A percentile compares a stretch with the other conserved stretches of the same genome.
Conservation (phyloP, 2,113 vertebrate species). For the Toxostoma redivivum region DNA sequence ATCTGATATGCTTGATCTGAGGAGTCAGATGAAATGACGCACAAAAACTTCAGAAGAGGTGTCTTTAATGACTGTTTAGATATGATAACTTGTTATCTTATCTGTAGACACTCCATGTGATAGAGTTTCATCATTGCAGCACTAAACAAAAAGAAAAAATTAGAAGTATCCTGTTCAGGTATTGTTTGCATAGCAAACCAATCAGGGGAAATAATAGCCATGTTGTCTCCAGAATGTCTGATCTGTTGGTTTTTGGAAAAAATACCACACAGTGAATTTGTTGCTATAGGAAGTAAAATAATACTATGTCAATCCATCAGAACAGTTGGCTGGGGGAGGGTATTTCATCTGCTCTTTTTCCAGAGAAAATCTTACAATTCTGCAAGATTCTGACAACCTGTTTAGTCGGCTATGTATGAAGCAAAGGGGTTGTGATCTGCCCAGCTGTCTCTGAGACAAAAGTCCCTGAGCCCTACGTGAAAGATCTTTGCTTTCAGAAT, state of each 20-base stretch:
- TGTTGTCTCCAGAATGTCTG: background rate
- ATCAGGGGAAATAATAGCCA: background rate
- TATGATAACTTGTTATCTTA: background rate
- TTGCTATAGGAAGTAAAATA: conserved; percentile 31
- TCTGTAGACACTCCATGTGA: background rate
- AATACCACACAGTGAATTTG: background rate
- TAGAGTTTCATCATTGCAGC: background rate
- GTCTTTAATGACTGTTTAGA: background rate
- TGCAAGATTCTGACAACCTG: conserved; percentile 31
- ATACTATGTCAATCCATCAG: background rate
- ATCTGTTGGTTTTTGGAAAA: background rate
- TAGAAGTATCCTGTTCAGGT: background rate
- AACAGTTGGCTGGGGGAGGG: conserved; percentile 36
- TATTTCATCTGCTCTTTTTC: background rate
- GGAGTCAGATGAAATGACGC: background rate
- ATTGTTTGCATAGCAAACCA: background rate
- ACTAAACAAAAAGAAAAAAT: background rate
- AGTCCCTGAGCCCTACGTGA: background rate
- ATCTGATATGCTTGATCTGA: background rate
- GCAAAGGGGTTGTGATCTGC: background rate
- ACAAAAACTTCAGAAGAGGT: background rate
- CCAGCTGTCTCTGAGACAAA: conserved; percentile 33
- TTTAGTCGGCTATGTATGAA: background rate
- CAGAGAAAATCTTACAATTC: conserved; percentile 23
- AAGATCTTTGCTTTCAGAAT: background rate